Evolutionary conservation across 2,888 invertebrate genomes (phyloP).

Genomic region (Campaea margaritaria): DNA sequence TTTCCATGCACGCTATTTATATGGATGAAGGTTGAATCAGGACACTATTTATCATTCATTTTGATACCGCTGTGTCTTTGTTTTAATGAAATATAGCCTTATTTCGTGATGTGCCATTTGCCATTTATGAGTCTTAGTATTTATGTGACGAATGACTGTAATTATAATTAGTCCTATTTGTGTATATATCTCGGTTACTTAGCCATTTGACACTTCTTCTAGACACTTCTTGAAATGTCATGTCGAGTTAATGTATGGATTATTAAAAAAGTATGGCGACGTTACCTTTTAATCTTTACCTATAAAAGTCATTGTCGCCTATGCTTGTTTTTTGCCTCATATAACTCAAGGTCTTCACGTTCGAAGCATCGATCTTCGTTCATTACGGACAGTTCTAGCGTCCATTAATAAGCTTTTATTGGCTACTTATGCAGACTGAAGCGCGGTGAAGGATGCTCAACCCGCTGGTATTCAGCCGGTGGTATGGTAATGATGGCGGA

Average conservation of each 20-base stretch:
- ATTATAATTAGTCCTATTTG: no score
- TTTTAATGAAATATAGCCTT: constrained; percentile 8
- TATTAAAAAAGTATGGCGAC: no score
- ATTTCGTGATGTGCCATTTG: neutral
- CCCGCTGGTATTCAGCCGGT: constrained; percentile 8
- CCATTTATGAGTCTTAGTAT: constrained; percentile 7
- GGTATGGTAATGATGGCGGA: neutral
- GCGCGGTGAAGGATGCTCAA: constrained; percentile 30
- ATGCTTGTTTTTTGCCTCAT: neutral
- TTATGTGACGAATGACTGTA: neutral
- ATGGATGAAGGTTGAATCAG: constrained; percentile 1
- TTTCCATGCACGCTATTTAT: neutral
- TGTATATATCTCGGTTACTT: no score
- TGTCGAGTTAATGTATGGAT: no score
- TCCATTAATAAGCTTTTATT: constrained; percentile 57
- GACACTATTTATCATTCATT: neutral
- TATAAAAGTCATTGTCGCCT: no score
- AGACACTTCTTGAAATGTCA: no score
- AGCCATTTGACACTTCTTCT: no score
- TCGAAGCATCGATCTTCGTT: constrained; percentile 38
- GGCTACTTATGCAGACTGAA: constrained; percentile 46
- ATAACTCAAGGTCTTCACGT: constrained; percentile 2
- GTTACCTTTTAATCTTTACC: no score
- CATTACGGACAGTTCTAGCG: constrained; percentile 50
- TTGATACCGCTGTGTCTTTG: constrained; percentile 4